phyloP scores from a whole-genome alignment of 30 jellyfish, hydroid and myxozoan genomes.

The Chrysaora quinquecirrha region DNA sequence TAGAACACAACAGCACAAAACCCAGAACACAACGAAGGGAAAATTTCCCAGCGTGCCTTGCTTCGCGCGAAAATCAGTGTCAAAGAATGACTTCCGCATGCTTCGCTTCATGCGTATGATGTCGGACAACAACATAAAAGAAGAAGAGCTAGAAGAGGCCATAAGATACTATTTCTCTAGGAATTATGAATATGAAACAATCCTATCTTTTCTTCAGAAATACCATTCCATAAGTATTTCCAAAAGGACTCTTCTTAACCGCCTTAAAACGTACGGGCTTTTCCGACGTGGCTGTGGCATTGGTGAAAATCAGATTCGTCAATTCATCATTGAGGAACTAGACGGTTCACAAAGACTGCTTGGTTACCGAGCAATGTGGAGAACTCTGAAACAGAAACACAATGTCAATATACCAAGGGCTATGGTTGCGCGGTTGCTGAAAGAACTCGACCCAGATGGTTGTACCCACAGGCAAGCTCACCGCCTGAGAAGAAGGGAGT shows the following conservation, averaged over 20 bases:
- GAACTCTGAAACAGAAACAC: neutral
- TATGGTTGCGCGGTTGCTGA: neutral
- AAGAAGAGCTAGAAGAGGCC: neutral
- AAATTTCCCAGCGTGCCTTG: conserved; percentile 4
- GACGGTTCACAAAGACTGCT: conserved; percentile 18
- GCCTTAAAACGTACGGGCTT: neutral
- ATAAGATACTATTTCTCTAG: conserved; percentile 7
- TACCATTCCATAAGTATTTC: neutral
- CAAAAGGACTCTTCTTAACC: neutral
- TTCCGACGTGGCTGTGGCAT: neutral
- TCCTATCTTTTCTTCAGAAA: neutral
- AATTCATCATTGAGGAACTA: conserved; percentile 25
- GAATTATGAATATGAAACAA: neutral
- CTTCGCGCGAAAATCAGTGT: conserved; percentile 7
- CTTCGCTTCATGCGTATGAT: neutral
- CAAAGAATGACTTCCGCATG: neutral
- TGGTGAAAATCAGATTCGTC: conserved; percentile 20
- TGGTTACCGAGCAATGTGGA: conserved; percentile 46
- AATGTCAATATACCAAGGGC: neutral
- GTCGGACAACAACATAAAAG: neutral
- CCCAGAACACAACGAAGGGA: conserved; percentile 10
- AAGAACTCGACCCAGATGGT: conserved; percentile 5
- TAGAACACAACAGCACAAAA: neutral
- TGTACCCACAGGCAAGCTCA: conserved; percentile 2
- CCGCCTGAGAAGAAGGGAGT: neutral